phyloP scores from a whole-genome alignment of 2,888 invertebrate genomes.

The Microdon myrmicae region DNA sequence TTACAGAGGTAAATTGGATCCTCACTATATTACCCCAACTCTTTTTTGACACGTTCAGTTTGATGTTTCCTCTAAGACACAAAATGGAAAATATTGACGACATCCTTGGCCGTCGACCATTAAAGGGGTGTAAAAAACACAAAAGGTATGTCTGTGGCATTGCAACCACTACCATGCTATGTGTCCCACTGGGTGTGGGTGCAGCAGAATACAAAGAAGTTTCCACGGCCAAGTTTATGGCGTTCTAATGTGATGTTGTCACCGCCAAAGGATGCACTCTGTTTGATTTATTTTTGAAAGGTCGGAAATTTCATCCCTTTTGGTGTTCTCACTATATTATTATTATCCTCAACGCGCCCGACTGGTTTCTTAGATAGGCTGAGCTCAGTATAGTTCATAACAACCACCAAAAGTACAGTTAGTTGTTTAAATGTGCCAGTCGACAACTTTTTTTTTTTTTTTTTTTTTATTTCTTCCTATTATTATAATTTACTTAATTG shows the following conservation, averaged over 20 bases:
- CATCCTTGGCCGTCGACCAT: constrained; percentile 24
- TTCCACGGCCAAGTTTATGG: constrained; percentile 37
- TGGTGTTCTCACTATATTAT: too few species aligned
- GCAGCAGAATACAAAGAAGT: constrained; percentile 17
- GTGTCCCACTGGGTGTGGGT: constrained; percentile 31
- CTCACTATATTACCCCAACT: constrained; percentile 1
- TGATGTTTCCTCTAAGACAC: constrained; percentile 17
- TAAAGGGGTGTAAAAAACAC: background rate
- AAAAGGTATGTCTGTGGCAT: constrained; percentile 28
- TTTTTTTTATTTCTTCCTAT: too few species aligned
- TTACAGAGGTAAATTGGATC: constrained; percentile 20
- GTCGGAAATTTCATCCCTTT: too few species aligned
- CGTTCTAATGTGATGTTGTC: constrained; percentile 40
- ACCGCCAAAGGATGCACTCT: constrained; percentile 40
- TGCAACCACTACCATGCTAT: constrained; percentile 27
- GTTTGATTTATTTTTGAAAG: constrained; percentile 40
- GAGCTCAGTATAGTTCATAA: too few species aligned
- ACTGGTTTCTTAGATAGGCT: too few species aligned
- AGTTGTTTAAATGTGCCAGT: too few species aligned
- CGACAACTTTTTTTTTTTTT: too few species aligned
- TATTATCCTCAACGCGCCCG: too few species aligned
- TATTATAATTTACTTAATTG: too few species aligned
- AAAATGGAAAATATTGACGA: too few species aligned
- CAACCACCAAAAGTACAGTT: too few species aligned
- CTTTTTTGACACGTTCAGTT: constrained; percentile 17